Percentiles rank a stretch among this genome's conserved stretches.
Evolutionary conservation across 2,113 vertebrate species (phyloP).

Genomic region (Larimichthys polyactis): DNA sequence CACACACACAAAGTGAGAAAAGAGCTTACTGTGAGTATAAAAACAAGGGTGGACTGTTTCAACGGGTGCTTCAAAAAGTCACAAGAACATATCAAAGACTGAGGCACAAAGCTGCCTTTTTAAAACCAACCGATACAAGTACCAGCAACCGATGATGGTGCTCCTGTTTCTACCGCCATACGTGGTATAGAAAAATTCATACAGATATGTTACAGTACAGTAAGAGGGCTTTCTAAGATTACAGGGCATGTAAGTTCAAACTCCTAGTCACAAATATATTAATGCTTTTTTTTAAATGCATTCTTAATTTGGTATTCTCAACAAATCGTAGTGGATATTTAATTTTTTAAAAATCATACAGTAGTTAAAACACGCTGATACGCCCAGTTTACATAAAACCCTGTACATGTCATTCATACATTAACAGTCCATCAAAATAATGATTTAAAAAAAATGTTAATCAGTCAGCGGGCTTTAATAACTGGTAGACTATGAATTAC

Average conservation of each 20-base stretch:
- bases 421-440: slow-evolving; percentile 59
- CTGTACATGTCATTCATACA: slow-evolving; percentile 55
- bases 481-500: slow-evolving; percentile 50
- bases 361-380: slow-evolving; percentile 61
- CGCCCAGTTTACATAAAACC: slow-evolving; percentile 56
- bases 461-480: slow-evolving; percentile 47
- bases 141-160: slow-evolving; percentile 49
- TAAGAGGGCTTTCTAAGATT: slow-evolving; percentile 42
- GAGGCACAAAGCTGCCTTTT: slow-evolving; percentile 78
- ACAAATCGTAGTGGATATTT: slow-evolving; percentile 55
- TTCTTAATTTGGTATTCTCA: slow-evolving; percentile 57
- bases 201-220: slow-evolving; percentile 71
- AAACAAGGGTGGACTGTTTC: slow-evolving; percentile 44
- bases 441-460: slow-evolving; percentile 59
- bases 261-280: slow-evolving; percentile 52
- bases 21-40: slow-evolving; percentile 57
- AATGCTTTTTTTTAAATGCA: slow-evolving; percentile 43
- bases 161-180: slow-evolving; percentile 52
- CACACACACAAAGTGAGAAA: slow-evolving; percentile 46
- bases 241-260: slow-evolving; percentile 31
- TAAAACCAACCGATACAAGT: slow-evolving; percentile 57
- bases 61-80: slow-evolving; percentile 68
- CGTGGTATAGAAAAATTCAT: slow-evolving; percentile 60
- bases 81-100: slow-evolving; percentile 74
- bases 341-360: slow-evolving; percentile 30